Base-by-base conservation (phyloP, 2,797 vertebrate species). In the Catostomus latipinnis region DNA sequence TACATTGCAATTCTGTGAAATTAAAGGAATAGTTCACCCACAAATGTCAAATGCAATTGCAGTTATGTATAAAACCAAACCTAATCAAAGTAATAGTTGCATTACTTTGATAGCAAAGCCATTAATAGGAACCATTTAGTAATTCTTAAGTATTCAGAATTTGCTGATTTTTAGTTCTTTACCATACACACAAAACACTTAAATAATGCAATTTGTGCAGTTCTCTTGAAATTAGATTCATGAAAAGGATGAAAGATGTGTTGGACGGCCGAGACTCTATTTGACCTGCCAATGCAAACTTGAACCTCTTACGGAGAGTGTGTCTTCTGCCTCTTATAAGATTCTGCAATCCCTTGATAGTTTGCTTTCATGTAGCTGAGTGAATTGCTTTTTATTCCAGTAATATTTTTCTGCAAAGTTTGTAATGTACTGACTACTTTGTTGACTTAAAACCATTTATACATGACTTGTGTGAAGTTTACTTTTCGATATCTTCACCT, bases 401-500 rank as follows among this genome's bases (percentile, higher is more conserved):
- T 14, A 6, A 10, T 8, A 6, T 70, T 18, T 62, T 14, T 49
- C 54, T 16, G 5, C 14, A 52, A 11, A n/a, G 34, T 67, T 58
- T 76, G 2, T 56, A 50, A 49, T 68, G 48, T 43, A 68, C 57
- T 0, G 65, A 68, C 57, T 0, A 53, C 45, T n/a, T 5, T 57
- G 6, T 60, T 66, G 46, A 60, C 66, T 70, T 78, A 43, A 11
- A 73, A 60, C 46, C 0, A 61, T 69, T 69, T 70, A 78, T 77
- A 57, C 53, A 52, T 71, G 66, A 68, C 71, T 57, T 9, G 6
- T 60, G 71, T 81, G 12, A 43, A 65, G 66, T 69, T 81, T 53
- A 67, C 22, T 83, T 54, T 80, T 65, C 12, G 62, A 48, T 18
- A 14, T 76, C 18, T 70, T 77, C 66, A 69, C 34, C 63, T 57